These are phyloP conservation scores for Pongo pygmaeus DNA, from an alignment of 2,113 vertebrate species.

Conservation along the genomic window DNA sequence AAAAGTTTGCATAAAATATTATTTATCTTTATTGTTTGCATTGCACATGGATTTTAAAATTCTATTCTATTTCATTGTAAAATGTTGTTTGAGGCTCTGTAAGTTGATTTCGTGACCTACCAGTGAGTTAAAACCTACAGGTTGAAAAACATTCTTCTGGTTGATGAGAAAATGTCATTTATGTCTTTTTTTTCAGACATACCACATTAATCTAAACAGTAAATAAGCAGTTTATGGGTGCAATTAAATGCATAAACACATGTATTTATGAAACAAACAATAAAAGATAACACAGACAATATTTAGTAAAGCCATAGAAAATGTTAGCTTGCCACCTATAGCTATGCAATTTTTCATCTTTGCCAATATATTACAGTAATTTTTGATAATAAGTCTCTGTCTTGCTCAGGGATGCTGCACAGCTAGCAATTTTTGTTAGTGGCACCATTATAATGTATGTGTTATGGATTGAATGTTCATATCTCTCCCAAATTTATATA, in stretches of 20 bases:
- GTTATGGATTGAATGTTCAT: background rate
- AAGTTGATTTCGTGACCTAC: constrained; percentile 3
- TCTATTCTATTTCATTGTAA: background rate
- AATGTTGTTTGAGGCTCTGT: background rate
- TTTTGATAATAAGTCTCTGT: background rate
- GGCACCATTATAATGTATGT: background rate
- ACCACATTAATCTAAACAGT: background rate
- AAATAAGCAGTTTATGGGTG: background rate
- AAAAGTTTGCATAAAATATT: background rate
- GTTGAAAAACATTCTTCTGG: background rate
- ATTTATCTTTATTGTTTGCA: background rate
- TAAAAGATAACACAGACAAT: background rate
- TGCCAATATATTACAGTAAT: background rate
- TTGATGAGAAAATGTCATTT: background rate
- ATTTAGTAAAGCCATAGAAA: background rate
- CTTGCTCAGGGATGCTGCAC: background rate
- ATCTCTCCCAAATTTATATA: background rate
- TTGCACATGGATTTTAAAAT: background rate
- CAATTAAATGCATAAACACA: background rate
- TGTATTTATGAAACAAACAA: background rate
- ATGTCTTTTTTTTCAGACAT: background rate
- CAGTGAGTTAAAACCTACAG: background rate
- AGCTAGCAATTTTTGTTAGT: background rate
- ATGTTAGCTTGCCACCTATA: background rate
- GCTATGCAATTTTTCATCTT: background rate